Evolutionary conservation across 2,797 vertebrate species (phyloP).

Genomic region (Poecilia velifera): DNA sequence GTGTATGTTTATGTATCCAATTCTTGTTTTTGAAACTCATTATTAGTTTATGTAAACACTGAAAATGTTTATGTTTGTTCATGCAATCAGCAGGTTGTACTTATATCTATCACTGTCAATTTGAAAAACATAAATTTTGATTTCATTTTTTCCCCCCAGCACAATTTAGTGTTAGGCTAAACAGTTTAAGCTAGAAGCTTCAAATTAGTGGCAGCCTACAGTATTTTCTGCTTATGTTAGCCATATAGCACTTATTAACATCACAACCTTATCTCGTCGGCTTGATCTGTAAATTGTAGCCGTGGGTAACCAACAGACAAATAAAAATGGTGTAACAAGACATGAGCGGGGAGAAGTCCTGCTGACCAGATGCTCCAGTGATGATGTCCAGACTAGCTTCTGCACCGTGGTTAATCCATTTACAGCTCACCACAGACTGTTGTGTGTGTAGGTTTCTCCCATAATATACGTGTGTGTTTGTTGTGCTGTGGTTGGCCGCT

Average conservation of each 20-base stretch:
- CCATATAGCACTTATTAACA: neutral
- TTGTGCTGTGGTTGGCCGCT: constrained; percentile 50
- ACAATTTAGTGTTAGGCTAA: neutral
- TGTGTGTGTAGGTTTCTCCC: constrained; percentile 35
- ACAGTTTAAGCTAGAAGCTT: neutral
- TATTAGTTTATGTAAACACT: neutral
- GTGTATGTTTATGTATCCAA: neutral
- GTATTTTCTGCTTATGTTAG: constrained; percentile 17
- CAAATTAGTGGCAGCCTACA: neutral
- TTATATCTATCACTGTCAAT: neutral
- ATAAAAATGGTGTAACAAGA: constrained; percentile 41
- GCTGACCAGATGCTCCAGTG: constrained; percentile 69
- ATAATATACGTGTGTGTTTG: constrained; percentile 42
- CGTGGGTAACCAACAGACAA: constrained; percentile 47
- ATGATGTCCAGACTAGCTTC: constrained; percentile 72
- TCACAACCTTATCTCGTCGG: constrained; percentile 34
- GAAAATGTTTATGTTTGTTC: rapidly evolving
- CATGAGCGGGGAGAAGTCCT: constrained; percentile 39
- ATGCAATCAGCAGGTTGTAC: neutral
- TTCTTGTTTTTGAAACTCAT: neutral
- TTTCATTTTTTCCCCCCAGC: neutral
- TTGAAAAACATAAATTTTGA: neutral
- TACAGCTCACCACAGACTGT: constrained; percentile 63
- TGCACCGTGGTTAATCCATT: constrained; percentile 69
- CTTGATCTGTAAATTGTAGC: constrained; percentile 46